Conservation (phyloP, 2,113 vertebrate genomes). For the Neolamprologus longior region DNA sequence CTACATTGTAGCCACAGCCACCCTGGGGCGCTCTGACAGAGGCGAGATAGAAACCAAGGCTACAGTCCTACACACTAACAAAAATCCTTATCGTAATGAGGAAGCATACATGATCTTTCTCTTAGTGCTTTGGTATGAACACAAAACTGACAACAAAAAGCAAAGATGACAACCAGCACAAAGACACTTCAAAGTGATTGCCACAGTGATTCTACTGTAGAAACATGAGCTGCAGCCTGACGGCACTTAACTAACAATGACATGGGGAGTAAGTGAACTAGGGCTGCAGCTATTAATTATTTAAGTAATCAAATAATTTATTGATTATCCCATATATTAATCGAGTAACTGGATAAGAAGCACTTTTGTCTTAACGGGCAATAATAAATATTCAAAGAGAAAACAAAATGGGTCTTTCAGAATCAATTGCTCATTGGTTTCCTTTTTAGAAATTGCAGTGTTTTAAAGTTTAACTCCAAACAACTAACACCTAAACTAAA, state of each 20-base stretch:
- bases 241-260: background rate
- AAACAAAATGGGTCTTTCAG: background rate
- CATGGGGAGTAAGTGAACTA: background rate
- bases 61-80: background rate
- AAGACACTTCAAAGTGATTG: background rate
- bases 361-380: background rate
- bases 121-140: background rate
- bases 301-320: background rate
- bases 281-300: background rate
- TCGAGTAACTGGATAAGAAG: background rate
- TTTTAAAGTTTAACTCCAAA: background rate
- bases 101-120: background rate
- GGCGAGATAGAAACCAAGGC: background rate
- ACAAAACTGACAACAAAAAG: background rate
- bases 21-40: background rate
- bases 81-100: background rate
- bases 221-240: background rate
- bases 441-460: background rate
- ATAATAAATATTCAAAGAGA: background rate
- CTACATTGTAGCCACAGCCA: background rate
- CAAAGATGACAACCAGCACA: background rate
- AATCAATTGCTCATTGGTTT: background rate
- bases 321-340: background rate
- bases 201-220: background rate
- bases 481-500: background rate